Base-by-base conservation (phyloP, 2,797 vertebrate genomes). In the Acanthis flammea region DNA sequence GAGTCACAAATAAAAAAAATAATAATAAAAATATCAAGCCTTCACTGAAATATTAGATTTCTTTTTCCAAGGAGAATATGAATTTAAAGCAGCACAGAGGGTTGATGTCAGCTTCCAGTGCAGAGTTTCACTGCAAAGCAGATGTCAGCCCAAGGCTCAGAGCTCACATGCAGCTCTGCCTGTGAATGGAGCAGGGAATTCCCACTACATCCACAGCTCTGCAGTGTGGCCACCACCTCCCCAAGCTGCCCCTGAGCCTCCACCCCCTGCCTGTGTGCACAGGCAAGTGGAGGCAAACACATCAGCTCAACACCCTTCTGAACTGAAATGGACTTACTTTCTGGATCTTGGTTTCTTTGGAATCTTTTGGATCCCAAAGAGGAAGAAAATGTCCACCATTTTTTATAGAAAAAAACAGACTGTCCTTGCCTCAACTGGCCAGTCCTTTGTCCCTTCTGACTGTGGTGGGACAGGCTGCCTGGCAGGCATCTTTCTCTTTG, bases 121-220 rank as follows among this genome's bases (percentile, higher is more conserved):
- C 44, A 80, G 53, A 47, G 14, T 60, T 81, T 84, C 62, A 88
- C 63, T 86, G 77, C 78, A 90, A 70, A 92, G 80, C 95, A 92
- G 77, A 79, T 73, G 77, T 42, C 88, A 88, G 77, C 53, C 66
- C 86, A n/a, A 70, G 35, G 58, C 83, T 83, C 62, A 33, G 51
- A n/a, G 58, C 37, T 86, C 51, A 45, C 6, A 84, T 2, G 15
- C 58, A 86, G 19, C 67, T 47, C 61, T 6, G 28, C 25, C 61
- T 83, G 35, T 0, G 1, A 57, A 53, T 1, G 15, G 65, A 73
- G 41, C 8, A 4, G 42, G 31, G 70, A 71, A 70, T 62, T 48
- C 58, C 44, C 28, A 65, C 21, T 50, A 28, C 4, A 23, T 3
- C 39, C 61, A 9, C 0, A 15, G 60, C 67, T 79, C 63, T 35